phyloP scores from a whole-genome alignment of 2,888 invertebrate species.

The Saturnia pavonia region DNA sequence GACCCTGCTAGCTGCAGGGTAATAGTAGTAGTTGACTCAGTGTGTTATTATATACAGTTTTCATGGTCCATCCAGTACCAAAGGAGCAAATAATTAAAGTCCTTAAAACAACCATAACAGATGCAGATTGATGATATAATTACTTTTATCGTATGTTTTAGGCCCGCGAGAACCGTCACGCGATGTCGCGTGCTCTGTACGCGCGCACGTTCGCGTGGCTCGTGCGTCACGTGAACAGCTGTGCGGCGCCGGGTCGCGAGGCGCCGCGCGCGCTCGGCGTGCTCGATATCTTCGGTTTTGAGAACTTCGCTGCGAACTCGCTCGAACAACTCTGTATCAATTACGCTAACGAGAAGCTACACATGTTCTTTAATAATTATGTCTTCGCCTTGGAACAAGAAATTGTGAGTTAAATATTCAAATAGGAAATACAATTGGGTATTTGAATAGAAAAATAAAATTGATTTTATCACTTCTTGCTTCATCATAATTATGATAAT shows the following conservation, averaged over 20 bases:
- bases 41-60: too few species aligned
- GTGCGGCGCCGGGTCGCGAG: slow-evolving; percentile 93
- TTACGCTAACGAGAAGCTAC: slow-evolving; percentile 96
- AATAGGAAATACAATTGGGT: too few species aligned
- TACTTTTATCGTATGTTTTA: slow-evolving; percentile 43
- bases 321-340: slow-evolving; percentile 97
- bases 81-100: not conserved
- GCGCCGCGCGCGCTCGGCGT: slow-evolving; percentile 90
- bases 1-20: too few species aligned
- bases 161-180: slow-evolving; percentile 95
- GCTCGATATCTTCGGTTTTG: slow-evolving; percentile 96
- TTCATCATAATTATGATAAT: too few species aligned
- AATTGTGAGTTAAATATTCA: slow-evolving; percentile 86
- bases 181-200: slow-evolving; percentile 96
- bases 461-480: too few species aligned
- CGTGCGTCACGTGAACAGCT: slow-evolving; percentile 94
- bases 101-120: not conserved
- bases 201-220: slow-evolving; percentile 96
- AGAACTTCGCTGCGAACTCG: slow-evolving; percentile 94
- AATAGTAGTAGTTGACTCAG: too few species aligned
- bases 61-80: not conserved
- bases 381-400: slow-evolving; percentile 97
- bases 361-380: slow-evolving; percentile 98
- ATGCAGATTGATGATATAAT: not conserved
- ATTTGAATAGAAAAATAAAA: too few species aligned